Conservation (phyloP, 2,113 vertebrate species). For the Garra rufa region DNA sequence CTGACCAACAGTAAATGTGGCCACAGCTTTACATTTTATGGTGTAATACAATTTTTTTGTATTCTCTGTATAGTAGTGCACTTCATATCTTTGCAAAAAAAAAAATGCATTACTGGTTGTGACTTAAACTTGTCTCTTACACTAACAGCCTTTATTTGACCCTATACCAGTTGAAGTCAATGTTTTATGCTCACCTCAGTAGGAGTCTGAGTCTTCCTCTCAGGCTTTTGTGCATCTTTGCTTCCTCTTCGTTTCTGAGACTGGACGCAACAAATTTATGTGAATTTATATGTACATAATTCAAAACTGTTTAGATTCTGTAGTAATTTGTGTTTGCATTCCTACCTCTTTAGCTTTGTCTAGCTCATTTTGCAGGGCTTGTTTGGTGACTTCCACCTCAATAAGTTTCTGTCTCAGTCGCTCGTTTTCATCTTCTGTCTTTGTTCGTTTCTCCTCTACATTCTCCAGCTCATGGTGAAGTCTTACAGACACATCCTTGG, state of each 20-base stretch:
- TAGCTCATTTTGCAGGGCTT: constrained; percentile 93
- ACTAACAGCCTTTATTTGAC: background rate
- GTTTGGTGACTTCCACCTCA: constrained; percentile 93
- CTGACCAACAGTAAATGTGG: no score
- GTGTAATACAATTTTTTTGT: background rate
- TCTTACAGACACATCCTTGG: constrained; percentile 96
- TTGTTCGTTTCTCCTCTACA: constrained; percentile 94
- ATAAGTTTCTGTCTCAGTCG: constrained; percentile 93
- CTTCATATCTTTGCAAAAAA: background rate
- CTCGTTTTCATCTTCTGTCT: constrained; percentile 96
- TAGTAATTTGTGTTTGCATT: background rate
- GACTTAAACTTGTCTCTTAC: background rate
- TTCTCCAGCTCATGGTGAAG: constrained; percentile 97
- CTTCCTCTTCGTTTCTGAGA: constrained; percentile 93
- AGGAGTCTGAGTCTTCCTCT: constrained; percentile 88
- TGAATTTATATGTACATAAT: background rate
- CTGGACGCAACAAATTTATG: constrained; percentile 60
- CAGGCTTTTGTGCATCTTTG: constrained; percentile 90
- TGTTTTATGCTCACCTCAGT: constrained; percentile 81
- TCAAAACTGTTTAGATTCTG: background rate
- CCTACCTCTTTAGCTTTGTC: constrained; percentile 93
- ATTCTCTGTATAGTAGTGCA: background rate
- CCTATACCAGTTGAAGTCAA: background rate
- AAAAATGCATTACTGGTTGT: background rate
- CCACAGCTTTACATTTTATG: background rate